Base-by-base conservation (phyloP, 2,888 invertebrate species). In the Trichopria drosophilae region DNA sequence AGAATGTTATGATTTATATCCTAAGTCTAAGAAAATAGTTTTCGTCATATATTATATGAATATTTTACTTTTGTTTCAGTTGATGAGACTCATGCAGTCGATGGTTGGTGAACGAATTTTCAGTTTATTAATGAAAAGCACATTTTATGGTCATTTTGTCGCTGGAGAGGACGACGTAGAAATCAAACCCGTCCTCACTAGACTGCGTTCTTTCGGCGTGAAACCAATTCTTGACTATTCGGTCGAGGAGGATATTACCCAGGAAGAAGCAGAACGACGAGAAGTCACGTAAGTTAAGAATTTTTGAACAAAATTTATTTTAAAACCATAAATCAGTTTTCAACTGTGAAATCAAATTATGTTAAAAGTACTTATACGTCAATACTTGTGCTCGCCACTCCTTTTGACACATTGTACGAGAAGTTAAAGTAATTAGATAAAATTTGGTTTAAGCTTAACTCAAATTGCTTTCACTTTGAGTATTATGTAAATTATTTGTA, bases 141-240 rank as follows among this genome's bases (percentile, higher is more conserved):
- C 98, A 18, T 97, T 99, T 79, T 99, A 98, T 78, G 99, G 98
- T 6, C 99, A 99, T 79, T 99, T 99, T 80, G 99, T 99, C 43
- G 99, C 97, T 42, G 99, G 99, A 50, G 93, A 95, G 75, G 91
- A 95, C 77, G 88, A 90, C 76, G 80, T 85, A 65, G 88, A 87
- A 73, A 93, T 96, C 70, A 82, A 85, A 63, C 94, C 95, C 26
- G 86, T 86, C 45, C 81, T 95, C 63, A 87, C 90, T 73, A 84
- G 90, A 72, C 80, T 98, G 71, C 84, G 91, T 50, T 88, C 90
- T 51, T 99, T 95, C 76, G 99, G 99, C 37, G 99, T 99, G 12
- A 99, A 99, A 76, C 93, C 98, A 39, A 99, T 99, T 72, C 85
- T 99, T 58, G 98, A 98, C 77, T 98, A 98, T 80, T 97, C 96